A percentile compares a stretch with the other conserved stretches of the same genome.
These are phyloP conservation scores for Cossypha polioptera DNA, from an alignment of 2,797 vertebrate species.

Conservation along the genomic window DNA sequence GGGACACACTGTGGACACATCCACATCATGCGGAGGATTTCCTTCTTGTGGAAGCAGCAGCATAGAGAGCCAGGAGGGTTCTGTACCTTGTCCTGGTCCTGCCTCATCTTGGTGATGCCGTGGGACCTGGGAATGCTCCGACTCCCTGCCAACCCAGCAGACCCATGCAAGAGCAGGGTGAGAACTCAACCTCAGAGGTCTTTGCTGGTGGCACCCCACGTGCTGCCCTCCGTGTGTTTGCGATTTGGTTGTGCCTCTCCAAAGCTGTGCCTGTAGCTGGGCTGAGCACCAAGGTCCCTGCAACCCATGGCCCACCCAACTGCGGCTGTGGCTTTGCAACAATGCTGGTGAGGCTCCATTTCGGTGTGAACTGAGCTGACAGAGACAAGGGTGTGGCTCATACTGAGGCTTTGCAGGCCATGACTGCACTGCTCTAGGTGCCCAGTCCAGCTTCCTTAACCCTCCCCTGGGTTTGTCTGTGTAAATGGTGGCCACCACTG, in stretches of 20 bases:
- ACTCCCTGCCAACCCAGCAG: not conserved
- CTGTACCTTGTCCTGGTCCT: not conserved
- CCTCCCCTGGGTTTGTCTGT: not conserved
- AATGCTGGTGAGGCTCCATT: not conserved
- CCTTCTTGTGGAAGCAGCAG: not conserved
- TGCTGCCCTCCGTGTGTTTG: rapidly evolving
- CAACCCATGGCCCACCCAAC: rapidly evolving
- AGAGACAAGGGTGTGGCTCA: not conserved
- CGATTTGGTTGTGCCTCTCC: not conserved
- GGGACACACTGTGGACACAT: rapidly evolving
- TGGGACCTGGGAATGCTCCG: rapidly evolving
- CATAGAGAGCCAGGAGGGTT: not conserved
- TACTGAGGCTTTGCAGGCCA: not conserved
- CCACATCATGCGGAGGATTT: rapidly evolving
- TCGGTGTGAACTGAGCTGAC: not conserved
- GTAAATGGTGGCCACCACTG: not conserved
- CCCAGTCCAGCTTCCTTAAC: not conserved
- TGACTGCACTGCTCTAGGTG: not conserved
- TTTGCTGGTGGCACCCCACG: rapidly evolving
- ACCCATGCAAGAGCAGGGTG: not conserved
- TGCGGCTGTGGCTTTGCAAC: not conserved
- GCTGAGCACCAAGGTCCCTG: not conserved
- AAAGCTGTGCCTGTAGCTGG: not conserved
- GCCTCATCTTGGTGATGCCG: not conserved
- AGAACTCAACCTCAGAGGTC: not conserved